Percentiles rank a stretch among this genome's conserved stretches.
Evolutionary conservation across 2,113 vertebrate species (phyloP).

Genomic region (Petrocephalus zakoni): DNA sequence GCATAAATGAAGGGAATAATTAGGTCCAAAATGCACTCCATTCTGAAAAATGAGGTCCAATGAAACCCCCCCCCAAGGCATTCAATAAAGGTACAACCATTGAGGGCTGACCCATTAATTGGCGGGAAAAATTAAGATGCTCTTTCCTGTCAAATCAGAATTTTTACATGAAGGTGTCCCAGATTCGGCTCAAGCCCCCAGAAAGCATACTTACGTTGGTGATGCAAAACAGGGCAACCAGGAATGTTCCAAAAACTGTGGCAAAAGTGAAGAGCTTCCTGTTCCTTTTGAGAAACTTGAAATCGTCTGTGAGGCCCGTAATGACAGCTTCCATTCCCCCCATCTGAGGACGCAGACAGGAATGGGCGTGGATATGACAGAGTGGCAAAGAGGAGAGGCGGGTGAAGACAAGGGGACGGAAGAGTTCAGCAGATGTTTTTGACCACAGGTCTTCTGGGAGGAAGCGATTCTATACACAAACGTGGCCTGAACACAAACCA

Average conservation of each 20-base stretch:
- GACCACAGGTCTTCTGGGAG: background rate
- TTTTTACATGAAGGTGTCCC: background rate
- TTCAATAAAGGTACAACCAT: background rate
- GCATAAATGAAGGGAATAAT: background rate
- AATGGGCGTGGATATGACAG: background rate
- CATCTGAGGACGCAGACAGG: constrained; percentile 66
- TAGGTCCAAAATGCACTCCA: background rate
- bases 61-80: background rate
- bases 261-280: constrained; percentile 87
- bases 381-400: background rate
- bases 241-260: constrained; percentile 80
- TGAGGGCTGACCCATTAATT: background rate
- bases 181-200: background rate
- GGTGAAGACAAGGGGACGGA: background rate
- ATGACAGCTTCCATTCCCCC: constrained; percentile 97
- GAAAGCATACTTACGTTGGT: constrained; percentile 77
- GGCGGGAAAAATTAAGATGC: background rate
- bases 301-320: constrained; percentile 92
- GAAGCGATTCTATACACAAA: background rate
- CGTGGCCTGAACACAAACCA: background rate
- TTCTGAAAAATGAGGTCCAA: background rate
- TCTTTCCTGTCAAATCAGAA: background rate
- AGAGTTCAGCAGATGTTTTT: background rate
- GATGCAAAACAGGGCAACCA: constrained; percentile 81
- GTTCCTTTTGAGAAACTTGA: constrained; percentile 83